These are phyloP conservation scores for Cataglyphis cursor DNA, from an alignment of 2,888 invertebrate genomes.

Conservation along the genomic window DNA sequence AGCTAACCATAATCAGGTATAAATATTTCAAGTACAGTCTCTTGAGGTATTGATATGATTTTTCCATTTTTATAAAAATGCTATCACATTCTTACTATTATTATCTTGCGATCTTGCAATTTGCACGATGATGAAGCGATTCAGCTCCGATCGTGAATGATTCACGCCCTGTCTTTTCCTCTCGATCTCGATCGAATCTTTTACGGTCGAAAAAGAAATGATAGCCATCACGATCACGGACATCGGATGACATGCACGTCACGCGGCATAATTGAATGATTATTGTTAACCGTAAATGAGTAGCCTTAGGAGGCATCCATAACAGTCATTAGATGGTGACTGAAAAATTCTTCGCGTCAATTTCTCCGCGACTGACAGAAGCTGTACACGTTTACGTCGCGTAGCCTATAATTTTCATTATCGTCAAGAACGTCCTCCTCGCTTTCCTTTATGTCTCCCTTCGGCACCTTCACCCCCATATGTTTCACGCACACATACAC, in stretches of 20 bases:
- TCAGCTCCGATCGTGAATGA: conserved; percentile 40
- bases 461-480: conserved; percentile 28
- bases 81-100: conserved; percentile 27
- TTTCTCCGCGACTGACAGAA: conserved; percentile 60
- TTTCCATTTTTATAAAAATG: conserved; percentile 22
- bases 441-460: conserved; percentile 28
- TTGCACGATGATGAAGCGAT: conserved; percentile 45
- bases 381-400: conserved; percentile 63
- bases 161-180: conserved; percentile 21
- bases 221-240: conserved; percentile 42
- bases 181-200: conserved; percentile 24
- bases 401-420: conserved; percentile 74
- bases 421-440: conserved; percentile 47
- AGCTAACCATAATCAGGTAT: background rate
- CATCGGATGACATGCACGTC: conserved; percentile 72
- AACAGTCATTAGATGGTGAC: conserved; percentile 69
- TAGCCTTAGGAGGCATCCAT: conserved; percentile 68
- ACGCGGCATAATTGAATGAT: conserved; percentile 84
- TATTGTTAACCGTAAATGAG: conserved; percentile 79
- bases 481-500: background rate
- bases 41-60: background rate
- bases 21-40: background rate
- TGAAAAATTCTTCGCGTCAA: conserved; percentile 66
- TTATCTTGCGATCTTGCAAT: conserved; percentile 47
- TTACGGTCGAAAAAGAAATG: conserved; percentile 33